Percentiles rank a stretch among this genome's conserved stretches.
These are phyloP conservation scores for Pycnonotus jocosus DNA, from an alignment of 2,113 vertebrate genomes.

Conservation along the genomic window DNA sequence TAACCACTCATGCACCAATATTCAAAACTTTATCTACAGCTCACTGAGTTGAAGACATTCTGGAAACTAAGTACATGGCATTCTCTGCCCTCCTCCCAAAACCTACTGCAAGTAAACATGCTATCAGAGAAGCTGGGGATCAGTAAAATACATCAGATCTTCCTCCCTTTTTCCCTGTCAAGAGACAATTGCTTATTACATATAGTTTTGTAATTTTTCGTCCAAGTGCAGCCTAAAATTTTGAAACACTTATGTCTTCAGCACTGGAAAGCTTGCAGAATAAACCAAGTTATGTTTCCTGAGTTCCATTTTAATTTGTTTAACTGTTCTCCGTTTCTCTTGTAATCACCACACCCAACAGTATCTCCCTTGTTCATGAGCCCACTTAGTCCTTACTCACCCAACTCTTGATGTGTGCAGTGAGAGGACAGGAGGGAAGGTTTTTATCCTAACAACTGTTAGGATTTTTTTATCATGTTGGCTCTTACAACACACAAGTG, in stretches of 20 bases:
- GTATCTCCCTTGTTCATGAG: accelerated
- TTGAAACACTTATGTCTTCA: background rate
- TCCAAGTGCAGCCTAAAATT: background rate
- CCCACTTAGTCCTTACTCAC: background rate
- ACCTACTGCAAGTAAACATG: background rate
- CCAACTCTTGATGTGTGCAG: background rate
- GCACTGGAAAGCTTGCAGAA: background rate
- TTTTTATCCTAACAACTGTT: background rate
- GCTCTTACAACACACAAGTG: background rate
- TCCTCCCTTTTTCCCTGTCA: background rate
- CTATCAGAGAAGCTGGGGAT: background rate
- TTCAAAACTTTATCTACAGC: background rate
- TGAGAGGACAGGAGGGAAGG: background rate
- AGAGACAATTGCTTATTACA: background rate
- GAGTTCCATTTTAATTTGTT: background rate
- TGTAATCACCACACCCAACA: background rate
- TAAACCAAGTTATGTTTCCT: background rate
- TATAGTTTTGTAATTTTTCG: background rate
- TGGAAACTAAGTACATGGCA: background rate
- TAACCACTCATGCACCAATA: background rate
- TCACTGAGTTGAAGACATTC: background rate
- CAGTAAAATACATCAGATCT: background rate
- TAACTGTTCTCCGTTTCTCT: background rate
- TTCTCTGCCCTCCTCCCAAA: background rate
- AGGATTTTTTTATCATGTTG: background rate